These are phyloP conservation scores for Scaeva pyrastri DNA, from an alignment of 2,888 invertebrate genomes.

Conservation along the genomic window DNA sequence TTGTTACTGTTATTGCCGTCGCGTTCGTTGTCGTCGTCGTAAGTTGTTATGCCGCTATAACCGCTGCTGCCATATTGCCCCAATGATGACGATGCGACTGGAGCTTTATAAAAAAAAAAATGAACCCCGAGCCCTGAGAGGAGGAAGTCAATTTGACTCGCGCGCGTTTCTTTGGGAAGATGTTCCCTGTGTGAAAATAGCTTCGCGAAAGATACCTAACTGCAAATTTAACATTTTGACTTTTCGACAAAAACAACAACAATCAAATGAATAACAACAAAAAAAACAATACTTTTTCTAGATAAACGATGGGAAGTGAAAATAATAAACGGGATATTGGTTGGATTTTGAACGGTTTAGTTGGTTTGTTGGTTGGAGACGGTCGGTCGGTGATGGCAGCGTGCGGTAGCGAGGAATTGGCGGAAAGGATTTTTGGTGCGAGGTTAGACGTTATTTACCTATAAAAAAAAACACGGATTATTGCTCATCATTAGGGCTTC, in stretches of 20 bases:
- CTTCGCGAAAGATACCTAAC: constrained; percentile 55
- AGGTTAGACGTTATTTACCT: constrained; percentile 33
- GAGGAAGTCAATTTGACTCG: constrained; percentile 44
- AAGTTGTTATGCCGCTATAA: background rate
- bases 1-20: constrained; percentile 40
- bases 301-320: constrained; percentile 73
- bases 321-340: constrained; percentile 50
- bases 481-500: constrained; percentile 64
- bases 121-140: constrained; percentile 5
- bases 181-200: constrained; percentile 73
- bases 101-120: background rate
- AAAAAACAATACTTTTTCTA: constrained; percentile 10
- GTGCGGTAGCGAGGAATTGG: background rate
- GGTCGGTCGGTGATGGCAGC: background rate
- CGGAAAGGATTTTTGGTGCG: constrained; percentile 12
- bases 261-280: constrained; percentile 26
- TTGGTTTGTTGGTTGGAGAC: too few species aligned
- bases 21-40: background rate
- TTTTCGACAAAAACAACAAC: constrained; percentile 36
- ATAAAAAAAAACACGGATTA: constrained; percentile 46
- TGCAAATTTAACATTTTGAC: constrained; percentile 74
- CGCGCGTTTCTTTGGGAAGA: constrained; percentile 61
- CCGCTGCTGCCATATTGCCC: constrained; percentile 20
- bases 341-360: constrained; percentile 9
- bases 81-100: background rate